Evolutionary conservation across 2,888 invertebrate genomes (phyloP), one percentile per base, ranked within the genome.

Genomic region (Xestobium rufovillosum): DNA sequence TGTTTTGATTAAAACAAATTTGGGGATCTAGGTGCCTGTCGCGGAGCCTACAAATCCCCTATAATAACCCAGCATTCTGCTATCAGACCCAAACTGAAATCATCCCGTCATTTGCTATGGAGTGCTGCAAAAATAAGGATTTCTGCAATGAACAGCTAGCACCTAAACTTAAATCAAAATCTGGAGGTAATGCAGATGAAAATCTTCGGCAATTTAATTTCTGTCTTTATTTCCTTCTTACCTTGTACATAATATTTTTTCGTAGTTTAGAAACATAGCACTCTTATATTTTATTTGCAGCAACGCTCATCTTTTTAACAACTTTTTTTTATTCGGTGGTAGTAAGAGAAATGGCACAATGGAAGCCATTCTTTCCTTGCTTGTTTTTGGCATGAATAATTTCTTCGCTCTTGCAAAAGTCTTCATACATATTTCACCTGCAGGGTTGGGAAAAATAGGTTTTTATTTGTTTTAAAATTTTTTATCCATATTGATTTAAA

Each of bases 1-100:
- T 67, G 68, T 70, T 68, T 70, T 71, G 70, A 71, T 70, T 70
- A 70, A 73, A 71, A 71, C 72, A 69, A 70, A 67, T 60, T 65
- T 69, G 62, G 41, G 30, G 47, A 56, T 61, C 48, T 60, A 86
- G 85, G 78, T 86, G 86, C 73, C 76, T 84, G 76, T 75, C 76
- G 67, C 74, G 71, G 70, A 72, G 70, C 67, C 72, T 79, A 67
- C 73, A 78, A 71, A 75, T 82, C 67, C 84, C 84, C 66, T 75
- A 76, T 69, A 80, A 81, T 73, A 83, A 84, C 67, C 82, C 83
- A 68, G 75, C 85, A 75, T 74, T 80, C 75, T 86, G 86, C 75
- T 78, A 80, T 74, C 76, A 78, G 71, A 75, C 77, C 68, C 76
- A 80, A 68, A 76, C 75, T 70, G 73, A 74, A 70, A 73, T 74